Base-by-base conservation (phyloP, 2,888 invertebrate species). In the Leucania comma region DNA sequence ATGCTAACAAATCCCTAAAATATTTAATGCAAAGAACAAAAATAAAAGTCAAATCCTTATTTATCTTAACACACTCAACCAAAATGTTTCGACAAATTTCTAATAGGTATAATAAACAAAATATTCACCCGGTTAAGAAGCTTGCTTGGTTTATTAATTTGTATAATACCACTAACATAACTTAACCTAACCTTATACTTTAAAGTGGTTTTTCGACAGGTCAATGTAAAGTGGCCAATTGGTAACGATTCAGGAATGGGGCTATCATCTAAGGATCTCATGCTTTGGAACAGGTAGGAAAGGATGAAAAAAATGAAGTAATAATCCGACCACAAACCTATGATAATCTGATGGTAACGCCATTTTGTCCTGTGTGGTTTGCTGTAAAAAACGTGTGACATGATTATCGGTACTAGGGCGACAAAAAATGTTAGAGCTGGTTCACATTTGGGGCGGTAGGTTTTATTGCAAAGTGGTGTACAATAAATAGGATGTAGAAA, bases 361-460 rank as follows among this genome's bases (percentile, higher is more conserved):
- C 92, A 95, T 95, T 95, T 95, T 96, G 95, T 95, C 92, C 93
- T 95, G 96, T 96, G 96, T 96, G 96, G 95, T 94, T 96, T 94
- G 86, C 78, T 86, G 83, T 88, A 94, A 95, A 95, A 96, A 96
- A 95, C 88, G 93, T 94, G 95, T 96, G 96, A 95, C 95, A 95
- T 93, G 95, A 95, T 95, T 95, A 96, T 95, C 94, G 92, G 91
- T 91, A 92, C 91, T 87, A 88, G 89, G 83, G 75, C 77, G 76
- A 89, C 86, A 92, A 94, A 94, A 94, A 94, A 91, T 78, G 2
- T 87, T 71, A 86, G 71, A 81, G 63, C 38, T 50, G 88, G 93
- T 82, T 91, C 82, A 93, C 88, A 95, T 91, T 80, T 61, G 50
- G 17, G 64, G 32, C 35, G 38, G 22, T n/a, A 6, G 29, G 56